Percentiles rank a stretch among this genome's conserved stretches.
Evolutionary conservation across 2,888 invertebrate genomes (phyloP).

Genomic region (Plagodis dolabraria): DNA sequence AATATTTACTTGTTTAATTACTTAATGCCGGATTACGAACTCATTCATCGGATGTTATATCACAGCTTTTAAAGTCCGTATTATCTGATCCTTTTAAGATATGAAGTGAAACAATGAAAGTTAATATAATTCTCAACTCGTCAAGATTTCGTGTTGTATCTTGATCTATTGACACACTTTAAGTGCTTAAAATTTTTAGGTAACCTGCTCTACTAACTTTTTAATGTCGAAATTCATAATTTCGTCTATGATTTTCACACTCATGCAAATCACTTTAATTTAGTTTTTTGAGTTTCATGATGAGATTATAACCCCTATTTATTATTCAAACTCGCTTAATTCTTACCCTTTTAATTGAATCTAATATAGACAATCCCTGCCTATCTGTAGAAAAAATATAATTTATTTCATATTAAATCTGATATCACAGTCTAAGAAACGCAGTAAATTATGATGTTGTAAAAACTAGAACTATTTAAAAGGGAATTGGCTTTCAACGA

Average conservation of each 20-base stretch:
- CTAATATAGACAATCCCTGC: constrained; percentile 20
- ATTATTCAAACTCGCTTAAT: constrained; percentile 1
- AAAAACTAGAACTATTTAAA: too few relatives aligned
- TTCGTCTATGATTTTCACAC: neutral
- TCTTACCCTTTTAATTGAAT: constrained; percentile 5
- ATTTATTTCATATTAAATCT: constrained; percentile 25
- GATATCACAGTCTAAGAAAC: constrained; percentile 17
- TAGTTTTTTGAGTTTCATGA: neutral
- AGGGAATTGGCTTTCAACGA: too few relatives aligned
- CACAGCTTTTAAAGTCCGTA: constrained; percentile 35
- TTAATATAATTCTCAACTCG: constrained; percentile 31
- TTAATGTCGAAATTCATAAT: too few relatives aligned
- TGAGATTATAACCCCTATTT: neutral
- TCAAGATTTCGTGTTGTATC: constrained; percentile 30
- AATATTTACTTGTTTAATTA: constrained; percentile 32
- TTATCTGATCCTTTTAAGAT: constrained; percentile 53
- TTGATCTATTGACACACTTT: constrained; percentile 31
- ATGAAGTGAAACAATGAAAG: constrained; percentile 33
- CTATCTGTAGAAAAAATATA: constrained; percentile 21
- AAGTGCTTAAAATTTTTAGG: constrained; percentile 14
- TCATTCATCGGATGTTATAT: constrained; percentile 38
- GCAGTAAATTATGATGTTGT: constrained; percentile 6
- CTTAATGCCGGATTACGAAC: constrained; percentile 30
- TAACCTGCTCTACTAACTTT: constrained; percentile 4
- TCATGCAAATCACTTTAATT: constrained; percentile 6